Base-by-base conservation (phyloP, 2,888 invertebrate species). In the Electrophaes corylata region DNA sequence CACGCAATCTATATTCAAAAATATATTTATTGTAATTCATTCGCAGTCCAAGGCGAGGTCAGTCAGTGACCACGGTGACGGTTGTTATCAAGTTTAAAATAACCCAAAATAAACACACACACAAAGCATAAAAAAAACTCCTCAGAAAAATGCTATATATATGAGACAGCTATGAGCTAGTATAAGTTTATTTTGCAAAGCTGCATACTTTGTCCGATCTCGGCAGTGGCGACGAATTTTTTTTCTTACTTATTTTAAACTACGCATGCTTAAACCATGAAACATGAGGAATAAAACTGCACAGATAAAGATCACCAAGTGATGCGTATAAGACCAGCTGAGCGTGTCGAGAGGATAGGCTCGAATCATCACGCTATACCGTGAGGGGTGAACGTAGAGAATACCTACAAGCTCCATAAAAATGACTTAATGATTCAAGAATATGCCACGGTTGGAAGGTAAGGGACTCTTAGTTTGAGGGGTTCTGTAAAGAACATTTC, bases 261-360 rank as follows among this genome's bases (percentile, higher is more conserved):
- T 39, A 16, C 14, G 31, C n/a, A 23, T 35, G 1, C 26, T 45
- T 11, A 6, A 41, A 53, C 11, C 18, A 39, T 26, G 40, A 40
- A 56, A 39, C 48, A 52, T 14, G 52, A 39, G 46, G 44, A 47
- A 47, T 52, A 58, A 44, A 63, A 60, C 48, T 48, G 46, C 54
- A 53, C 26, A 53, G 57, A 54, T 56, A 58, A 46, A 41, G 51
- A 62, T 60, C 60, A 33, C 44, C 41, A 56, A 56, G 58, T 60
- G 66, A 64, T 55, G 64, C 66, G 45, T 54, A 46, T 8, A 41
- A 40, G 41, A 40, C 31, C 59, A 57, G 54, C 62, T 57, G 53
- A 61, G 66, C 66, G 55, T 66, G 53, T 55, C 64, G 40, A 64
- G 48, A 55, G 58, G 51, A 52, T 53, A 53, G 20, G 47, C 51